Conservation (phyloP, 2,113 vertebrate species). For the Emydura subglobosa region DNA sequence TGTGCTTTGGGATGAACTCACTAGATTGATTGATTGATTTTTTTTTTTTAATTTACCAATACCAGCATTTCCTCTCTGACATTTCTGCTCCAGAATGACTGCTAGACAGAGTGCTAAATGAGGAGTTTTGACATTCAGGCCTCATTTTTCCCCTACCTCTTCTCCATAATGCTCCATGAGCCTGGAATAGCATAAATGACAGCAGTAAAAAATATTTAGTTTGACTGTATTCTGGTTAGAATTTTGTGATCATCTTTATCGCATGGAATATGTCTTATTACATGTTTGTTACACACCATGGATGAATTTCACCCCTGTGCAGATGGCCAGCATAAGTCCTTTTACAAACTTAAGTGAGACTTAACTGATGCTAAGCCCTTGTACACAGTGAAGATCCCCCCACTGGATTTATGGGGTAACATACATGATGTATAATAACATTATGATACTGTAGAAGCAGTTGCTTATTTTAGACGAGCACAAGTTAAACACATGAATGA, state of each 20-base stretch:
- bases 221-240: background rate
- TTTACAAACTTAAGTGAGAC: background rate
- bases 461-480: background rate
- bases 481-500: background rate
- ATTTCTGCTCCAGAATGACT: background rate
- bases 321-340: background rate
- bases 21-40: background rate
- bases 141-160: too few relatives aligned
- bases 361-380: background rate
- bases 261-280: background rate
- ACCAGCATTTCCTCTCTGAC: background rate
- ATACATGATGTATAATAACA: background rate
- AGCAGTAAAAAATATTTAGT: background rate
- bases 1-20: background rate
- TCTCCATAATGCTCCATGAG: background rate
- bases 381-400: background rate
- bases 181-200: background rate
- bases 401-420: background rate
- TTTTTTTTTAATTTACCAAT: background rate
- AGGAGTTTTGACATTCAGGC: background rate
- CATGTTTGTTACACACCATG: background rate
- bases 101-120: background rate
- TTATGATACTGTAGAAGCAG: background rate
- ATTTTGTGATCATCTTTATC: background rate
- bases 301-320: background rate